Evolutionary conservation across 2,888 invertebrate genomes (phyloP).

Genomic region (Platycnemis pennipes): DNA sequence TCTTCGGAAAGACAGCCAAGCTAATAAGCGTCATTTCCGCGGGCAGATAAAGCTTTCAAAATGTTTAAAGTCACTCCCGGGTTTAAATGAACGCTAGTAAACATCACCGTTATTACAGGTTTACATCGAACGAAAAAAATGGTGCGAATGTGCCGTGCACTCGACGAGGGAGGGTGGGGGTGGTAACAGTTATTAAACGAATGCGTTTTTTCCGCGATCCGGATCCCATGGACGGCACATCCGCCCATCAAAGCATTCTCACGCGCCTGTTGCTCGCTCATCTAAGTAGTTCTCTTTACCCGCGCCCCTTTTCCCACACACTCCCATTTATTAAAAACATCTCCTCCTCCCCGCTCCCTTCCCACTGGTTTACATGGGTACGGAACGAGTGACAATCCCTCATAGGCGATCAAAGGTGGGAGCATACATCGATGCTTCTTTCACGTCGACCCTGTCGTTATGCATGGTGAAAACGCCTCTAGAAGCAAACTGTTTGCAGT

Average conservation of each 20-base stretch:
- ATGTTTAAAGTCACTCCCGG: too few species aligned
- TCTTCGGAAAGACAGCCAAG: too few species aligned
- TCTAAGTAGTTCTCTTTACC: background rate
- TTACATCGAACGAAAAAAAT: background rate
- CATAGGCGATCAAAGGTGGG: too few species aligned
- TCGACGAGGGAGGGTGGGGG: background rate
- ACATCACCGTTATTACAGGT: background rate
- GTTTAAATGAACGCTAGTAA: background rate
- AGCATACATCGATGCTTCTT: too few species aligned
- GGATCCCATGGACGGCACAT: background rate
- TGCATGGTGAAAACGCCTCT: too few species aligned
- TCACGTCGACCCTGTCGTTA: too few species aligned
- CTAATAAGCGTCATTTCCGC: too few species aligned
- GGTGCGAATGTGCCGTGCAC: background rate
- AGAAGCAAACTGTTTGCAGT: too few species aligned
- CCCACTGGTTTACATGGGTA: too few species aligned
- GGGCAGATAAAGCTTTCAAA: too few species aligned
- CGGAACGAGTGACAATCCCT: too few species aligned
- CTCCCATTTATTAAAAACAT: background rate
- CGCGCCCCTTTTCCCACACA: background rate
- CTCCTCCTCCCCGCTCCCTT: background rate
- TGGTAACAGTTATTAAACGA: conserved; percentile 11
- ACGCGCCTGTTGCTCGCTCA: conserved; percentile 31
- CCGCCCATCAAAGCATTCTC: background rate
- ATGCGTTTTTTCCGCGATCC: background rate